Base-by-base conservation (phyloP, 1,140 invertebrate genomes). In the Heliothis virescens region DNA sequence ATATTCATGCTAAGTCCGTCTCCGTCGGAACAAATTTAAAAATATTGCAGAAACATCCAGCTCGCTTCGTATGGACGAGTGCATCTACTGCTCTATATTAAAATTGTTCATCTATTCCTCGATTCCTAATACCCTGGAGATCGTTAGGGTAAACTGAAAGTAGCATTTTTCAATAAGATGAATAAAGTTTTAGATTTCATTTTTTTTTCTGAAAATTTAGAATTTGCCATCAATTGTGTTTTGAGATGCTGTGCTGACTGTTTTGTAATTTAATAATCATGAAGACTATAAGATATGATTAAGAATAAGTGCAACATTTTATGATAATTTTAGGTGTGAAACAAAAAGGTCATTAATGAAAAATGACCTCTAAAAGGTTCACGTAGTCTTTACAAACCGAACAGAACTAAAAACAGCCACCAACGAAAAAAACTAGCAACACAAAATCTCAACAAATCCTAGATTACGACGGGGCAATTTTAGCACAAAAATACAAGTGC, bases 401-500 rank as follows among this genome's bases (percentile, higher is more conserved):
- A 11, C 29, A 63, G 34, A 71, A 72, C 48, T 48, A 47, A 4
- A 48, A 65, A 80, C 74, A 29, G 52, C 13, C 29, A 26, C 74
- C 48, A 53, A 82, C 62, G 76, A 72, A 72, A 18, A 55, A 79
- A 79, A 59, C 26, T 67, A 79, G 55, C 76, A 26, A 48, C 78
- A 52, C 59, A 79, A 69, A 79, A 79, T 65, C 59, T 57, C 55
- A 79, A 81, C 83, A 81, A 84, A 84, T 84, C 74, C 79, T 60
- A 81, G 79, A 83, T 85, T 82, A 85, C 75, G 73, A 67, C 29
- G 48, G 72, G 60, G 69, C 69, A 82, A 82, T 87, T 87, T 82
- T 81, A 76, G 82, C 79, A 84, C 79, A 87, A 88, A 88, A 90
- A 88, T 86, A 83, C 73, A 83, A 79, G 83, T 75, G 75, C 79